Evolutionary conservation across 2,888 invertebrate species (phyloP), one percentile per base, ranked within the genome.

Genomic region (Hesperia comma): DNA sequence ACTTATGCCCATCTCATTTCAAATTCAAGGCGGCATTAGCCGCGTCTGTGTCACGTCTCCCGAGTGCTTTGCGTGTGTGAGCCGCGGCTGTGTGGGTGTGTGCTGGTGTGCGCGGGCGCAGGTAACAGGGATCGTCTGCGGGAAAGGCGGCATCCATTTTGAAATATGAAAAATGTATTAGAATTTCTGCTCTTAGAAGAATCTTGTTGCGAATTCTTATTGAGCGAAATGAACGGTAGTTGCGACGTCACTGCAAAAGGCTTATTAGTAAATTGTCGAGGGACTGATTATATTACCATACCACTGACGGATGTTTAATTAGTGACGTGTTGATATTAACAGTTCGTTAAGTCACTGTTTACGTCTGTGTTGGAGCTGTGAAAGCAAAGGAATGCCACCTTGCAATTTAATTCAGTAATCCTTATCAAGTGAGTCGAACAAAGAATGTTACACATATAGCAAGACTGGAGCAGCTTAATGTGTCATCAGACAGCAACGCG

Each of bases 91-190:
- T 68, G 75, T 71, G 75, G 70, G 74, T 57, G 75, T 75, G 46
- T 55, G 55, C 60, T 5, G 21, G 64, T 77, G 77, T 75, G 76
- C 64, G 86, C 84, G 71, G 69, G 83, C 90, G 89, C 90, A 91
- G 91, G 91, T 91, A 92, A 88, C 87, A 81, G 86, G 90, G 90
- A 88, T 84, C 87, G 88, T 83, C 83, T 84, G 84, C 81, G 82
- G 81, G 77, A 84, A 83, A 84, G 80, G 80, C 78, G 70, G 79
- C 77, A 80, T 79, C 76, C 86, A 88, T 78, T 79, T 78, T 79
- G 79, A 79, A 79, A 72, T 70, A 75, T 77, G 77, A 74, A 81
- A 75, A 78, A 78, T 79, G 75, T 77, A 79, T 86, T 83, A 85
- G 83, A 85, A 85, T 81, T 79, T 79, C 78, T 76, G 79, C 79